Base-by-base conservation (phyloP, 2,797 vertebrate species). In the Darevskia nairensis region DNA sequence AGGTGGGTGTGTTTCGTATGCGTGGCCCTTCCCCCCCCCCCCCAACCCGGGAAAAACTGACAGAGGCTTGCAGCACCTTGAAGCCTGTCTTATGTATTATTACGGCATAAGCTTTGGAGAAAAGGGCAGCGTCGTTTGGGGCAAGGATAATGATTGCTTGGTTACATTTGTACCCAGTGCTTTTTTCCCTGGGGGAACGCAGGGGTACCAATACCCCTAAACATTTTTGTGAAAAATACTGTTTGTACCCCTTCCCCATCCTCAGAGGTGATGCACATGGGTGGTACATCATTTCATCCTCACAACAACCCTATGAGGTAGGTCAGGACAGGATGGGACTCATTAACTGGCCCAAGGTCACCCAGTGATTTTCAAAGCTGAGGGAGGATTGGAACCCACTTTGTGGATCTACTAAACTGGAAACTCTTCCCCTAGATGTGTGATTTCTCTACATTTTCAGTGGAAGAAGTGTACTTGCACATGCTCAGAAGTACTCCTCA, bases 241-340 rank as follows among this genome's bases (percentile, higher is more conserved):
- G 50, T 15, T 50, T 50, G 50, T 50, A 50, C 50, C 35, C 17
- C 29, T 10, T 59, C 59, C 59, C 19, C 35, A 39, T 39, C 25
- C 7, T 27, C 21, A 41, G 75, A 76, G 88, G 15, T 46, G 17
- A n/a, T 83, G 19, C 59, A 25, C 27, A 71, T n/a, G 10, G 15
- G 11, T 8, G 27, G 41, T 6, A 32, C 21, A n/a, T 23, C 35
- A 39, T 81, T 66, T 85, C 50, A 17, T 19, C 11, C 35, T 82
- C 39, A 82, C 88, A 77, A 77, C 88, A 64, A 35, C 68, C 78
- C 61, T 86, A 71, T 27, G 44, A 86, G 88, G 88, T 81, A 81
- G 88, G 29, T 81, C 78, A 55, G n/a, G 41, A 32, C 35, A 50
- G 59, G 11, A n/a, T 50, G 44, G 80, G n/a, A 68, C 29, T 23